Base-by-base conservation (phyloP, 2,797 vertebrate species). In the Melanogrammus aeglefinus region DNA sequence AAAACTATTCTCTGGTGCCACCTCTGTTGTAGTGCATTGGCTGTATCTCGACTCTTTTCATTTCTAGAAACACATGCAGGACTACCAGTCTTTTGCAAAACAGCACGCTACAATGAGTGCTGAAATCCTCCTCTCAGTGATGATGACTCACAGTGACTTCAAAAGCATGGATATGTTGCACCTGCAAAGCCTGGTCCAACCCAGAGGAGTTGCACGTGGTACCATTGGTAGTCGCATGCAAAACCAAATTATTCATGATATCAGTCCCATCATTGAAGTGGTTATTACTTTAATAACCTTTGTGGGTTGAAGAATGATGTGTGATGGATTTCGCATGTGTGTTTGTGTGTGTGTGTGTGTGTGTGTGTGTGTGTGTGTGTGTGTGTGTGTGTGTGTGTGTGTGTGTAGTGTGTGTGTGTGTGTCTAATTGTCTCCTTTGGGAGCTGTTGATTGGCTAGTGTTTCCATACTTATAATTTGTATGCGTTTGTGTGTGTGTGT, bases 381-480 rank as follows among this genome's bases (percentile, higher is more conserved):
- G 21, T 66, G 14, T 63, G 76, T 75, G 79, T 72, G 77, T 12
- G 4, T 38, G 73, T 41, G 29, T 47, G 35, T 6, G 24, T 74
- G 39, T 74, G 31, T 31, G 2, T 77, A 63, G 39, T 14, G 38
- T 74, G 36, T 27, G 51, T 47, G 41, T 80, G 76, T 82, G 78
- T 66, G 39, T 83, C 86, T 92, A 89, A 92, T 90, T 91, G 82
- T 79, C 75, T 86, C 86, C 77, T 21, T 35, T 72, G 88, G 82
- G 89, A 90, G 1, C 69, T 81, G 33, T 72, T 72, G 72, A 69
- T 79, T 80, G 73, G 63, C 63, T 85, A 31, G 24, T 41, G 24
- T 29, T 24, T 77, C 21, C 31, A 13, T 6, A 39, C 57, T 63
- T 74, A 38, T 36, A 36, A 36, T 74, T 39, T 41, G 33, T 72